phyloP scores from a whole-genome alignment of 2,113 vertebrate genomes.

The Acanthochromis polyacanthus region DNA sequence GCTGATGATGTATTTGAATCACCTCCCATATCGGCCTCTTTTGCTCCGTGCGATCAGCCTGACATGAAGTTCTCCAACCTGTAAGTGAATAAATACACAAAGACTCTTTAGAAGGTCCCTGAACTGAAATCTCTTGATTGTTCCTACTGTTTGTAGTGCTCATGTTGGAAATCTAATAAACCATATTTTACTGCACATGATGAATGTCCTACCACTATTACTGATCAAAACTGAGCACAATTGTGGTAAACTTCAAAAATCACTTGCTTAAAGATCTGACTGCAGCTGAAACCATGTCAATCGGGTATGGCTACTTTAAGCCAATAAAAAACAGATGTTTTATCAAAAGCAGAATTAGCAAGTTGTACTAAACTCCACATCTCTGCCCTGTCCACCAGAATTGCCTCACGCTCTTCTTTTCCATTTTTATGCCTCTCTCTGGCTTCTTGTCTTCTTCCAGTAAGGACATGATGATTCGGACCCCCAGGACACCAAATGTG shows the following conservation, averaged over 20 bases:
- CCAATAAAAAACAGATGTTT: no score
- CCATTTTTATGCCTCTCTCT: not conserved
- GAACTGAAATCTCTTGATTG: not conserved
- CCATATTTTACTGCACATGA: not conserved
- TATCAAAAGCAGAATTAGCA: no score
- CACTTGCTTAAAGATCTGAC: no score
- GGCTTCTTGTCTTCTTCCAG: constrained; percentile 60
- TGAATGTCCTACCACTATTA: no score
- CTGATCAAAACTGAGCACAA: not conserved
- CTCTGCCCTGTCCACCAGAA: not conserved
- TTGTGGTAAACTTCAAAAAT: no score
- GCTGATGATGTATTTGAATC: constrained; percentile 97
- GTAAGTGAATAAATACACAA: constrained; percentile 84
- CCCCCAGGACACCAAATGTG: constrained; percentile 31
- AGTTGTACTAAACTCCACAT: no score
- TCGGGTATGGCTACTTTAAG: no score
- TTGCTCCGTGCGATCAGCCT: constrained; percentile 74
- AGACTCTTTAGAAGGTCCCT: not conserved
- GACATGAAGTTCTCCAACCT: constrained; percentile 71
- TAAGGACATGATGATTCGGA: constrained; percentile 67
- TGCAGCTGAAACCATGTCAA: no score
- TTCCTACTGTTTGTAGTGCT: not conserved
- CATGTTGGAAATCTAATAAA: not conserved
- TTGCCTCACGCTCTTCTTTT: not conserved
- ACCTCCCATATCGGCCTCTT: constrained; percentile 89